These are phyloP conservation scores for Epirrhoe tristata DNA, from an alignment of 2,888 invertebrate species.

Conservation along the genomic window DNA sequence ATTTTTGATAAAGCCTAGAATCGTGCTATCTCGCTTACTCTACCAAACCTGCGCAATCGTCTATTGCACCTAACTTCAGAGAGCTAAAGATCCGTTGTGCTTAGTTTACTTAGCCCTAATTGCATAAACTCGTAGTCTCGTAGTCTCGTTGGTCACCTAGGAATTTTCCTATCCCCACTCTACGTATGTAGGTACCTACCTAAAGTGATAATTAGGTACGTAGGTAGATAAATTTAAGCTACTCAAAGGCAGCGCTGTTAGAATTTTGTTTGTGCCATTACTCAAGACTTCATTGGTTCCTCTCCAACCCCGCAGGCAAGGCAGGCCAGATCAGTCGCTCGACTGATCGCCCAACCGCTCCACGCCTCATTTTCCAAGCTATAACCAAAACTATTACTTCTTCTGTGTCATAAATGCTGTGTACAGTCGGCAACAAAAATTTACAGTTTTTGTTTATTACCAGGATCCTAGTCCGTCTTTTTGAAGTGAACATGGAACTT, in stretches of 20 bases:
- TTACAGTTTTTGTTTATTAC: not conserved
- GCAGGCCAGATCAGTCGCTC: not conserved
- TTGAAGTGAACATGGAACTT: not conserved
- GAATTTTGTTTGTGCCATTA: not conserved
- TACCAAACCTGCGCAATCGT: no score
- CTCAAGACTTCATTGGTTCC: not conserved
- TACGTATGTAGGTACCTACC: not conserved
- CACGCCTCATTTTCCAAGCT: constrained; percentile 44
- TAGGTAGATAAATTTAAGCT: no score
- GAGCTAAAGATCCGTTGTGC: no score
- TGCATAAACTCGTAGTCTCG: no score
- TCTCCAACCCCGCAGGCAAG: no score
- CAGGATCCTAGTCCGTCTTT: not conserved
- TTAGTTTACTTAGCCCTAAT: no score
- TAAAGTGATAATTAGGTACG: not conserved
- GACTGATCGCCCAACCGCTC: constrained; percentile 38
- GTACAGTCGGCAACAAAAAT: constrained; percentile 24
- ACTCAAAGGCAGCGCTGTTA: not conserved
- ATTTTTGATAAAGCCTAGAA: no score
- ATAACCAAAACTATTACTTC: constrained; percentile 7
- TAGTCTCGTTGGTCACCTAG: no score
- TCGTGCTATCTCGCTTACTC: no score
- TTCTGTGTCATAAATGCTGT: constrained; percentile 36
- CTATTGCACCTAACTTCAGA: no score
- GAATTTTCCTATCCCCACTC: no score